Evolutionary conservation across 2,113 vertebrate genomes (phyloP).

Genomic region (Leptobrachium leishanense): DNA sequence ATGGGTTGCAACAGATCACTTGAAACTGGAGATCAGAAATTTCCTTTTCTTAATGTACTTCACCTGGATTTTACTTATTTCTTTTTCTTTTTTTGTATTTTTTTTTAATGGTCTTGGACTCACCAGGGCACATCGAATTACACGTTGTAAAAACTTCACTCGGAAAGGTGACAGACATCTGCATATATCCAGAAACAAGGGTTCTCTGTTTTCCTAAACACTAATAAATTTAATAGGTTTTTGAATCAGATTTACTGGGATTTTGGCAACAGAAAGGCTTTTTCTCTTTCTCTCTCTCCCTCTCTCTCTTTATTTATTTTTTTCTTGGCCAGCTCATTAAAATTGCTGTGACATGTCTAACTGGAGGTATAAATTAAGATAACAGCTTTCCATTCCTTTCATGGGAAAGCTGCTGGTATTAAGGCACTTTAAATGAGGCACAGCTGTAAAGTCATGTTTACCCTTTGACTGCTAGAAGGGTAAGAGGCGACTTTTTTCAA

Average conservation of each 20-base stretch:
- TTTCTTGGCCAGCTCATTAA: slow-evolving; percentile 16
- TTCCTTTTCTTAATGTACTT: slow-evolving; percentile 60
- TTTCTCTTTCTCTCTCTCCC: too few species aligned
- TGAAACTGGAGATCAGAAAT: slow-evolving; percentile 61
- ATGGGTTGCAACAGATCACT: slow-evolving; percentile 63
- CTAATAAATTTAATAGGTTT: slow-evolving; percentile 22
- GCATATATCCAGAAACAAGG: slow-evolving; percentile 26
- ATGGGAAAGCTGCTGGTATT: slow-evolving; percentile 37
- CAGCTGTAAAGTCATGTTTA: slow-evolving; percentile 13
- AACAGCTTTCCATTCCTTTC: slow-evolving; percentile 30
- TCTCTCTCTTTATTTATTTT: background rate
- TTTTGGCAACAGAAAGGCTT: slow-evolving; percentile 19
- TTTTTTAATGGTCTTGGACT: slow-evolving; percentile 55
- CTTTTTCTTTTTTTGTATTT: slow-evolving; percentile 52
- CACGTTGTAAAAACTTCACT: slow-evolving; percentile 59
- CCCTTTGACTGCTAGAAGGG: background rate
- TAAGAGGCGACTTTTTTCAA: too few species aligned
- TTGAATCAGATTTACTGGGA: slow-evolving; percentile 19
- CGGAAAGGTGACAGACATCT: slow-evolving; percentile 52
- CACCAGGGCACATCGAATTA: slow-evolving; percentile 53
- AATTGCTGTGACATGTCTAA: slow-evolving; percentile 9
- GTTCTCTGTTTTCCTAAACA: slow-evolving; percentile 5
- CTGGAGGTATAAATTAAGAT: background rate
- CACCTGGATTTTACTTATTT: slow-evolving; percentile 60
- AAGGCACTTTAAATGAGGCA: slow-evolving; percentile 2